Conservation (phyloP, 2,797 vertebrate species). For the Sebastes cheni region DNA sequence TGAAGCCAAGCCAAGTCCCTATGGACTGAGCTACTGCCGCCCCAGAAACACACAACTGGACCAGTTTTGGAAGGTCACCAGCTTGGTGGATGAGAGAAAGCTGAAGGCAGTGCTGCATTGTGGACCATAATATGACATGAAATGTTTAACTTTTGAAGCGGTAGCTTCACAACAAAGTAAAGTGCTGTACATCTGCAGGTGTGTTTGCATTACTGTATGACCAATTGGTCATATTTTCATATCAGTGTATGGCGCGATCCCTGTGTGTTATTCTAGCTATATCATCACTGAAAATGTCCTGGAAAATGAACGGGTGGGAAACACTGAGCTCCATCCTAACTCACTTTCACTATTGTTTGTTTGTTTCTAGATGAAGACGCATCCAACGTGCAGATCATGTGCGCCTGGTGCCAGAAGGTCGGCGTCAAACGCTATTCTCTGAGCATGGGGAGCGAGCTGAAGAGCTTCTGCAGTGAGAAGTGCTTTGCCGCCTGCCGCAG, state of each 20-base stretch:
- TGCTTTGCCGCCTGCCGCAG: conserved; percentile 98
- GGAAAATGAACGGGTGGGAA: not conserved
- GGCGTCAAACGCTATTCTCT: conserved; percentile 98
- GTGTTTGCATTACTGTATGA: not conserved
- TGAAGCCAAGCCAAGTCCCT: no score
- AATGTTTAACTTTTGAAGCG: not conserved
- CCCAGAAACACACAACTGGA: no score
- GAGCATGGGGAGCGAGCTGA: conserved; percentile 99
- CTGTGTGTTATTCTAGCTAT: not conserved
- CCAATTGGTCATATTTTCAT: not conserved
- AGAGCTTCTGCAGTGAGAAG: conserved; percentile 99
- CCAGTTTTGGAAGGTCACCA: no score
- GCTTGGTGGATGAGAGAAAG: no score
- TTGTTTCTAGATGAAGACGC: conserved; percentile 90
- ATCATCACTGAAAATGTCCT: not conserved
- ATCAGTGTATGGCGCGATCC: not conserved
- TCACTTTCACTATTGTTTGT: not conserved
- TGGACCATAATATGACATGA: not conserved
- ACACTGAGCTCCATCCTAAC: not conserved
- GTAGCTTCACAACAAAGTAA: not conserved
- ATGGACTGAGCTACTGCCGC: no score
- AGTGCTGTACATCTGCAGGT: not conserved
- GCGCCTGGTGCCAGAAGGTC: conserved; percentile 99
- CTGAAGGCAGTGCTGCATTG: not conserved
- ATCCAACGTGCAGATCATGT: conserved; percentile 98